Evolutionary conservation across 2,888 invertebrate species (phyloP).

Genomic region (Nomada ruficornis): DNA sequence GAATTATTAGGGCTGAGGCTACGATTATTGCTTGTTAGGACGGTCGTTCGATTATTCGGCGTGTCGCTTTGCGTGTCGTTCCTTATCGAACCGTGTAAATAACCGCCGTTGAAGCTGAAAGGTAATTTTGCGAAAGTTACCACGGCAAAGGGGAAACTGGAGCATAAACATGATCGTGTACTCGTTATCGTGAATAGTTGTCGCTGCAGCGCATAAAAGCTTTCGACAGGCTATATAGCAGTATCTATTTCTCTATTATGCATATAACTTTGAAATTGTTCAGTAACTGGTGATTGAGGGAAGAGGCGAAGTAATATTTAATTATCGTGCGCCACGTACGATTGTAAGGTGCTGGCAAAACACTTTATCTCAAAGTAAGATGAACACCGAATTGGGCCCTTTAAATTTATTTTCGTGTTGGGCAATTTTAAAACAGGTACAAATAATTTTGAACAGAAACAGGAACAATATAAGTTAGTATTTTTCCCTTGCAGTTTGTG

Average conservation of each 20-base stretch:
- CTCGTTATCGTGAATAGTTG: not conserved
- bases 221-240: not conserved
- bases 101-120: constrained; percentile 76
- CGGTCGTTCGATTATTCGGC: constrained; percentile 87
- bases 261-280: not conserved
- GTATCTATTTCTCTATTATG: not conserved
- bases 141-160: not conserved
- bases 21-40: constrained; percentile 86
- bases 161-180: not conserved
- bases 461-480: too few species aligned
- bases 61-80: constrained; percentile 91
- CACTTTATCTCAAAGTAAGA: too few species aligned
- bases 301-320: too few species aligned
- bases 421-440: too few species aligned
- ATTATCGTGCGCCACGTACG: too few species aligned
- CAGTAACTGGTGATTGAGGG: too few species aligned
- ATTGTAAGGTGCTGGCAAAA: too few species aligned
- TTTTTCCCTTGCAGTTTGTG: too few species aligned
- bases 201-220: not conserved
- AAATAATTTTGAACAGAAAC: too few species aligned
- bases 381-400: too few species aligned
- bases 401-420: too few species aligned
- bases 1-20: constrained; percentile 90
- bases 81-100: constrained; percentile 86
- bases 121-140: constrained; percentile 13